Evolutionary conservation across 2,888 invertebrate species (phyloP).

Genomic region (Acrocyrtus sp.): DNA sequence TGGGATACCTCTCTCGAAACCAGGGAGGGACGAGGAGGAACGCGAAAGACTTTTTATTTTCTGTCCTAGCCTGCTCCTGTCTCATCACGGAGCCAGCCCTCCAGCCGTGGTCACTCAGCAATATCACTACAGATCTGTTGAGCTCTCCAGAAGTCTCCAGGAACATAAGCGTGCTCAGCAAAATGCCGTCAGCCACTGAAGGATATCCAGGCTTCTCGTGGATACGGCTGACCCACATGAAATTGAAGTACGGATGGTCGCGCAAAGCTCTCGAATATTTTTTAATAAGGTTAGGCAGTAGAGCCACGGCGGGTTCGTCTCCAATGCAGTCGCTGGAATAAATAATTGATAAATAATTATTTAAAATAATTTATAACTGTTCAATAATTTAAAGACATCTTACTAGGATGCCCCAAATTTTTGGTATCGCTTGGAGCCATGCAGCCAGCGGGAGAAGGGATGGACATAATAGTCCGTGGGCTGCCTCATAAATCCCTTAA

Average conservation of each 20-base stretch:
- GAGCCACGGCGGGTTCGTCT: conserved; percentile 9
- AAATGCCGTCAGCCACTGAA: conserved; percentile 64
- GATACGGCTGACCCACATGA: conserved; percentile 11
- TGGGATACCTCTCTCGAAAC: conserved; percentile 25
- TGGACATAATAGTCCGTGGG: conserved; percentile 67
- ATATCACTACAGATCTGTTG: conserved; percentile 63
- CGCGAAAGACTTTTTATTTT: conserved; percentile 46
- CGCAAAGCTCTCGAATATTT: conserved; percentile 16
- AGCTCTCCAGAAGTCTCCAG: conserved; percentile 61
- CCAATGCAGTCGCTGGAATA: conserved; percentile 18
- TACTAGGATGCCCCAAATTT: conserved; percentile 7
- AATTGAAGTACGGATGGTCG: conserved; percentile 33
- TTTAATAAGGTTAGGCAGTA: conserved; percentile 21
- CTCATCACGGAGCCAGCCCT: conserved; percentile 66
- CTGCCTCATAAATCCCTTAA: conserved; percentile 65
- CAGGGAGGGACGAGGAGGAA: conserved; percentile 26
- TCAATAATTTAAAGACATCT: background rate
- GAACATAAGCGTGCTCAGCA: conserved; percentile 64
- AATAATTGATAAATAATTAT: background rate
- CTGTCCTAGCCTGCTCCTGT: conserved; percentile 65
- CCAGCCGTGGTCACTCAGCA: conserved; percentile 67
- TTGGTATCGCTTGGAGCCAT: background rate
- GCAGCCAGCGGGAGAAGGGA: conserved; percentile 62
- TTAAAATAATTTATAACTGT: background rate
- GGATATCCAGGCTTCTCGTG: conserved; percentile 5